phyloP scores from a whole-genome alignment of 2,888 invertebrate species.

The Melieria crassipennis region DNA sequence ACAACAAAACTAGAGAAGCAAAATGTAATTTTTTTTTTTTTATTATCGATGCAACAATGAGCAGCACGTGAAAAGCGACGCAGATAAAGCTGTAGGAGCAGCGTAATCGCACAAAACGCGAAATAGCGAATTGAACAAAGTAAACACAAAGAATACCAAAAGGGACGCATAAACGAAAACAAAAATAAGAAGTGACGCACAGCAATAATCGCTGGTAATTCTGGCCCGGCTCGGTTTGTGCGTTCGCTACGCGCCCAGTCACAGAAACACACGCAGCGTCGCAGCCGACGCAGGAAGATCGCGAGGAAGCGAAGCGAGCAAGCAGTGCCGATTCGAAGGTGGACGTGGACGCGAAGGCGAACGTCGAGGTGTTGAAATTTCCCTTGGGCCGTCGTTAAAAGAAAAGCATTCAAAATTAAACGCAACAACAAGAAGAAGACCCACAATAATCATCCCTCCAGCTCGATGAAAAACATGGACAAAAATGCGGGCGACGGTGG shows the following conservation, averaged over 20 bases:
- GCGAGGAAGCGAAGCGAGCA: background rate
- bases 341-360: background rate
- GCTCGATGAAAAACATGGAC: constrained; percentile 71
- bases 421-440: constrained; percentile 47
- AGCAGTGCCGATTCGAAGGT: background rate
- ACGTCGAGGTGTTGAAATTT: constrained; percentile 25
- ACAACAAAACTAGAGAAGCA: constrained; percentile 16
- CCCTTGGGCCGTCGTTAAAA: constrained; percentile 35
- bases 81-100: background rate
- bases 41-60: constrained; percentile 19
- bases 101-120: constrained; percentile 1
- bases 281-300: background rate
- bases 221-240: no score
- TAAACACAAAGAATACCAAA: background rate
- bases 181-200: constrained; percentile 21
- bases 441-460: constrained; percentile 36
- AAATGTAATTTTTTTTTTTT: constrained; percentile 15
- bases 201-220: constrained; percentile 30
- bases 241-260: no score
- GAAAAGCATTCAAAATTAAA: constrained; percentile 49
- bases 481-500: constrained; percentile 77
- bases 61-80: background rate
- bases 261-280: background rate
- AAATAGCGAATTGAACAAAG: background rate
- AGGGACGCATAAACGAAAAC: background rate